phyloP scores from a whole-genome alignment of 2,797 vertebrate genomes.

The Phaenicophaeus curvirostris region DNA sequence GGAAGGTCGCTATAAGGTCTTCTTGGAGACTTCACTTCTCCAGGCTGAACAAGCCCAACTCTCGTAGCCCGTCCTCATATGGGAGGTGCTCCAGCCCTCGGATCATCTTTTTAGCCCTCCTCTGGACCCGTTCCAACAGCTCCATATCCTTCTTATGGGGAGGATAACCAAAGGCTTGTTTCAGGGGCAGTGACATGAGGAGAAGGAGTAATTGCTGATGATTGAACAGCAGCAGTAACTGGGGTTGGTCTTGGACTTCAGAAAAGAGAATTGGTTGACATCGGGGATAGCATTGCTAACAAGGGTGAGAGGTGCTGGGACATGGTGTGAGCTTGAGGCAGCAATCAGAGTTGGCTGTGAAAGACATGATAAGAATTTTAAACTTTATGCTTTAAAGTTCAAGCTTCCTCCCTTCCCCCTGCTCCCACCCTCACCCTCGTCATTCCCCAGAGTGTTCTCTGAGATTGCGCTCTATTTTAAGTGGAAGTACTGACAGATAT shows the following conservation, averaged over 20 bases:
- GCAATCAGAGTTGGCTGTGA: background rate
- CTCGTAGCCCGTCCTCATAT: no score
- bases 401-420: background rate
- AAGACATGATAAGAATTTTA: background rate
- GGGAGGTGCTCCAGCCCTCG: no score
- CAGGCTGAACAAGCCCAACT: no score
- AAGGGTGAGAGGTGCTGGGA: background rate
- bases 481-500: background rate
- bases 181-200: background rate
- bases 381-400: background rate
- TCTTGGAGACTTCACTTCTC: no score
- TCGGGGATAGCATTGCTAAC: background rate
- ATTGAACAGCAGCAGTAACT: background rate
- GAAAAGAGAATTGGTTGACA: background rate
- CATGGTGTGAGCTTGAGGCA: background rate
- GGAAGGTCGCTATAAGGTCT: no score
- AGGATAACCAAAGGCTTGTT: background rate
- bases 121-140: no score
- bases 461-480: background rate
- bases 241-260: fast-evolving
- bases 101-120: no score
- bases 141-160: no score
- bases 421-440: no score
- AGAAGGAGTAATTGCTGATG: background rate
- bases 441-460: background rate